Percentiles rank a stretch among this genome's conserved stretches.
These are phyloP conservation scores for Leuciscus idus DNA, from an alignment of 2,113 vertebrate species.

Conservation along the genomic window DNA sequence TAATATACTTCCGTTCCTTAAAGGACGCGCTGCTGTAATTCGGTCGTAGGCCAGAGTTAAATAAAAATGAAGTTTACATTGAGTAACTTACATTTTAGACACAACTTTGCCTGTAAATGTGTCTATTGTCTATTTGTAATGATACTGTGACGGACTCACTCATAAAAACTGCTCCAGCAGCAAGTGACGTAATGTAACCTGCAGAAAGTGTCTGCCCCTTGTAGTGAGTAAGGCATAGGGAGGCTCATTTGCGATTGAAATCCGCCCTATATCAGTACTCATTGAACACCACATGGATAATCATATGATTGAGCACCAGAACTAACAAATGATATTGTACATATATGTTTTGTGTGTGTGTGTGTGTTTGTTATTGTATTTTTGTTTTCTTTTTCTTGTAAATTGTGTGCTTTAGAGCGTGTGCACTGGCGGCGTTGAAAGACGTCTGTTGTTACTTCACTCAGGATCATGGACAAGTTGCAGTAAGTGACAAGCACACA, in stretches of 20 bases:
- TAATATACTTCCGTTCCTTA: too few species aligned
- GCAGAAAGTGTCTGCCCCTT: not conserved
- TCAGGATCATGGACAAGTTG: conserved; percentile 81
- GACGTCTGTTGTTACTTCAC: conserved; percentile 84
- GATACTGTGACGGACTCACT: not conserved
- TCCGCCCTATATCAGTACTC: not conserved
- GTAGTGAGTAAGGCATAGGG: not conserved
- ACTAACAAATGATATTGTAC: not conserved
- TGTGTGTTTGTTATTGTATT: not conserved
- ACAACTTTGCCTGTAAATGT: too few species aligned
- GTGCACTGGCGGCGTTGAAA: conserved; percentile 81
- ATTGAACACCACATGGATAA: not conserved
- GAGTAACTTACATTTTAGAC: too few species aligned
- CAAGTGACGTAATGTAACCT: not conserved
- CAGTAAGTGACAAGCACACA: conserved; percentile 73
- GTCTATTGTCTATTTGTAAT: too few species aligned
- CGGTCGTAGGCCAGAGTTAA: not conserved
- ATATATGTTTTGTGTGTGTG: not conserved
- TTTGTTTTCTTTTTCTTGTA: not conserved
- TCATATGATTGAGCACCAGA: not conserved
- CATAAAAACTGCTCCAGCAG: not conserved
- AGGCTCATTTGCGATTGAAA: not conserved
- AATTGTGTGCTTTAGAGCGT: conserved; percentile 74
- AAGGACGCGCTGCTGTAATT: not conserved
- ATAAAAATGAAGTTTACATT: too few species aligned